Base-by-base conservation (phyloP, 1,140 invertebrate genomes). In the Heliconius himera region DNA sequence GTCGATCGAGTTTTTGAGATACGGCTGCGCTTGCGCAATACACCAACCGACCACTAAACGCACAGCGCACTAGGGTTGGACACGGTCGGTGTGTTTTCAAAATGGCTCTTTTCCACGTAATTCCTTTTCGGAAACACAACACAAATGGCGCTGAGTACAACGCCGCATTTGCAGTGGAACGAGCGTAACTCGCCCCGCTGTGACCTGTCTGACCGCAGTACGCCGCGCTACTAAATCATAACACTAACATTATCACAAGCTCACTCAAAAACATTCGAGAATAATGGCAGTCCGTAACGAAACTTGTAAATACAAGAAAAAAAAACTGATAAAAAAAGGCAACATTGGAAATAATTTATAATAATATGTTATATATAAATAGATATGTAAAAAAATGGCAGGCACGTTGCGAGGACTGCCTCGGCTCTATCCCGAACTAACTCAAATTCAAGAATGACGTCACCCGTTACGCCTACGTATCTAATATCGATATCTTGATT, bases 91-190 rank as follows among this genome's bases (percentile, higher is more conserved):
- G 96, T 96, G 95, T 96, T 96, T 96, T 96, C 95, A 95, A 95
- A 96, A 96, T 96, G 95, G 96, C 96, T 96, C 95, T 96, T 96
- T 96, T 96, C 96, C 95, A 95, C 94, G 89, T 82, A 83, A 89
- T 93, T 95, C 94, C 95, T 96, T 96, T 96, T 95, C 95, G 94
- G 95, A 96, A 96, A 96, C 96, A 96, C 96, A 96, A 96, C 96
- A 96, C 96, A 96, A 96, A 94, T 91, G 85, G 91, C 92, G 91
- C 88, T 85, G 88, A 78, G 75, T 78, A 82, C 79, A 74, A 70
- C 66, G 79, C 85, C 81, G 84, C 84, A 87, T 90, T 94, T 93
- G 92, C 91, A 94, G 91, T 87, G 84, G 26, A 89, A 83, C 86
- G 83, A 86, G 78, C 46, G 73, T 84, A 51, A 81, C 83, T 83